A percentile compares a stretch with the other conserved stretches of the same genome.
Conservation (phyloP, 2,797 vertebrate species). For the Pseudochirops corinnae region DNA sequence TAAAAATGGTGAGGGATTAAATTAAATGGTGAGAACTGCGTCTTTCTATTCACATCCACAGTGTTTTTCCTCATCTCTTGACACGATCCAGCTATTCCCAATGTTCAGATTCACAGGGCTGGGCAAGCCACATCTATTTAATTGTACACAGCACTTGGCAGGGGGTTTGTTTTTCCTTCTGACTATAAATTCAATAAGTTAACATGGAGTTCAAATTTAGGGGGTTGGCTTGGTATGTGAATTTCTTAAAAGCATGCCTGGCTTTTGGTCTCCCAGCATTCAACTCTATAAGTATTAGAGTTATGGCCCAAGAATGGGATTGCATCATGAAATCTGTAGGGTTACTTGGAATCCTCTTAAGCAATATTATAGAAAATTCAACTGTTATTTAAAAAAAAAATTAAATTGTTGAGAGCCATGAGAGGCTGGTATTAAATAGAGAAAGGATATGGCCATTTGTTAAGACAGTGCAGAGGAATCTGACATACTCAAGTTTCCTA, state of each 20-base stretch:
- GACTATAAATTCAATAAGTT: slow-evolving; percentile 65
- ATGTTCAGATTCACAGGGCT: slow-evolving; percentile 1
- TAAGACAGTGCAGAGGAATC: not conserved
- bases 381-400: not conserved
- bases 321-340: not conserved
- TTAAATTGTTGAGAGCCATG: not conserved
- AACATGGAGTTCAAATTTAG: slow-evolving; percentile 44
- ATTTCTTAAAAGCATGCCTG: slow-evolving; percentile 40
- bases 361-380: not conserved
- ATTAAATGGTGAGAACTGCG: slow-evolving; percentile 52
- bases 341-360: not conserved
- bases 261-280: slow-evolving; percentile 32
- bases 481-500: not conserved
- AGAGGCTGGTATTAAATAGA: not conserved
- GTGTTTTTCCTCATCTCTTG: slow-evolving; percentile 44
- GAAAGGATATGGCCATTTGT: not conserved
- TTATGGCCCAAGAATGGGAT: not conserved
- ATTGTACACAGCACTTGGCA: slow-evolving; percentile 28
- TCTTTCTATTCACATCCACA: slow-evolving; percentile 57
- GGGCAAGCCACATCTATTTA: slow-evolving; percentile 10
- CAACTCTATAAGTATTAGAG: slow-evolving; percentile 10
- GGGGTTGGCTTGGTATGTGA: slow-evolving; percentile 36
- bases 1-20: slow-evolving; percentile 73
- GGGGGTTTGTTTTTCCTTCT: slow-evolving; percentile 36
- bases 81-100: slow-evolving; percentile 20